Evolutionary conservation across 2,113 vertebrate genomes (phyloP).

Genomic region (Oryzias woworae): DNA sequence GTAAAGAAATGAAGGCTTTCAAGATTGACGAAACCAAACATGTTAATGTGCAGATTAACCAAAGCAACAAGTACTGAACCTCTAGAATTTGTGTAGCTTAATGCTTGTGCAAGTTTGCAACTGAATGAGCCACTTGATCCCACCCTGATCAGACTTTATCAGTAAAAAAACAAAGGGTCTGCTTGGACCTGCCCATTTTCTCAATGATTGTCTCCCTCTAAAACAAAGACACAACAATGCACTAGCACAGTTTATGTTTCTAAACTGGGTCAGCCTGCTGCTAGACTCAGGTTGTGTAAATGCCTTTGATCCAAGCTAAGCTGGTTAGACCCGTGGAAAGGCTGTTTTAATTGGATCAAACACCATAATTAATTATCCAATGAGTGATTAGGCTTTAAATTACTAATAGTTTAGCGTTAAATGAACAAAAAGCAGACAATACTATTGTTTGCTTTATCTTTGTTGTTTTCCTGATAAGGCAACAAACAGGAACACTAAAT

Average conservation of each 20-base stretch:
- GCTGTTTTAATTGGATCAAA: slow-evolving; percentile 35
- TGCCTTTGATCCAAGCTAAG: slow-evolving; percentile 45
- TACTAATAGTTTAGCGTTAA: too few relatives aligned
- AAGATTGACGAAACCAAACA: slow-evolving; percentile 48
- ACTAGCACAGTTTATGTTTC: not conserved
- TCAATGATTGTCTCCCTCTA: not conserved
- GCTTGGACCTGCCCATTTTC: slow-evolving; percentile 9
- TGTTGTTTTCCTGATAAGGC: too few relatives aligned
- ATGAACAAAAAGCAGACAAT: too few relatives aligned
- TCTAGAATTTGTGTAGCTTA: slow-evolving; percentile 30
- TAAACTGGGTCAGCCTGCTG: slow-evolving; percentile 14
- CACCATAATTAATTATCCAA: not conserved
- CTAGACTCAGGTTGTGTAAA: slow-evolving; percentile 39
- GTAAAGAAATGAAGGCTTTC: slow-evolving; percentile 50
- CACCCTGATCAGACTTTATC: slow-evolving; percentile 46
- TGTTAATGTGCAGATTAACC: slow-evolving; percentile 36
- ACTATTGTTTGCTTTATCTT: too few relatives aligned
- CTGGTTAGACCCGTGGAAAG: slow-evolving; percentile 45
- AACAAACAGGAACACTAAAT: too few relatives aligned
- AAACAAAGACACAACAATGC: not conserved
- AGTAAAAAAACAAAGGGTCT: slow-evolving; percentile 25
- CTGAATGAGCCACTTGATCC: slow-evolving; percentile 9
- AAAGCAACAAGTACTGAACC: slow-evolving; percentile 34
- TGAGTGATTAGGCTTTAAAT: too few relatives aligned
- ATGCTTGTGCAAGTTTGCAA: slow-evolving; percentile 32